A percentile compares a stretch with the other conserved stretches of the same genome.
Conservation (phyloP, 2,113 vertebrate genomes). For the Colistium nudipinnis region DNA sequence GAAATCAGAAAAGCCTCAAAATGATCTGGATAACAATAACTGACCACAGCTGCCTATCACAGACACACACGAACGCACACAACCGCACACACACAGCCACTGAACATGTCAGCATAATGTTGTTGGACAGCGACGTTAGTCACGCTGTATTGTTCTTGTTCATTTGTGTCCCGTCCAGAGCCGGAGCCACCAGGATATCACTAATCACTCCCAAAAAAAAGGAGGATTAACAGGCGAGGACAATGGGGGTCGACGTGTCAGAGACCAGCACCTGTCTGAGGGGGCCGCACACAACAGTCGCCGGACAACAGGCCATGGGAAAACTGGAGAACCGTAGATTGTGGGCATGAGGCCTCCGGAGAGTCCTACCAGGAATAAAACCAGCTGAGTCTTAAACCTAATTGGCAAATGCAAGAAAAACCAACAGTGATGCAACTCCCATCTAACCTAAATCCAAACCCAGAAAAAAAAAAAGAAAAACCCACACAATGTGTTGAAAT, state of each 20-base stretch:
- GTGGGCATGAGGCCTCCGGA: not conserved
- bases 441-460: too few relatives aligned
- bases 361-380: too few relatives aligned
- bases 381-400: too few relatives aligned
- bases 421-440: too few relatives aligned
- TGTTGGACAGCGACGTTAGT: conserved; percentile 79
- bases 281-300: conserved; percentile 38
- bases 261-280: conserved; percentile 75
- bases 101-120: conserved; percentile 75
- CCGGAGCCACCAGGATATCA: conserved; percentile 72
- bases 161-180: conserved; percentile 57
- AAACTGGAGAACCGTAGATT: conserved; percentile 37
- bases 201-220: conserved; percentile 82
- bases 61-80: conserved; percentile 17
- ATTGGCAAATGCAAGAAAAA: too few relatives aligned
- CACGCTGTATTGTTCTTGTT: conserved; percentile 79
- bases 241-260: conserved; percentile 74
- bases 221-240: conserved; percentile 76
- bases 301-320: conserved; percentile 41
- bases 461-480: not conserved
- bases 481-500: not conserved
- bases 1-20: not conserved
- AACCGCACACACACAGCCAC: not conserved
- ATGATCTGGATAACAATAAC: conserved; percentile 24
- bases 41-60: conserved; percentile 51